These are phyloP conservation scores for Cirrhinus mrigala DNA, from an alignment of 2,797 vertebrate species.

Conservation along the genomic window DNA sequence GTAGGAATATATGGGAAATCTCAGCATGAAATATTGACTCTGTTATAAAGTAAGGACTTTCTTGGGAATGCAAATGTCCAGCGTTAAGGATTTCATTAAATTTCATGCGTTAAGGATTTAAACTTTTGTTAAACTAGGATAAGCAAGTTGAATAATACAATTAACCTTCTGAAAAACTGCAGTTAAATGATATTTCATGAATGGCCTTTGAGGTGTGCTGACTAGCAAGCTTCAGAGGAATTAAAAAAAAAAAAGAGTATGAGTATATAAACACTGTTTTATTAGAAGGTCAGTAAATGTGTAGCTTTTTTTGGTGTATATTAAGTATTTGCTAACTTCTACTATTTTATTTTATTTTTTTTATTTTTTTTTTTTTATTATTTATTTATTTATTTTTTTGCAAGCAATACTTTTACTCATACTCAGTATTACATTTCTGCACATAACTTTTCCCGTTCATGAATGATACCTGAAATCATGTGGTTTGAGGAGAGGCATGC, in stretches of 20 bases:
- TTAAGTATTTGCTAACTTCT: background rate
- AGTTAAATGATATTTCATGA: background rate
- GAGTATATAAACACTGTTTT: background rate
- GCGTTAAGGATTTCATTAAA: too few species aligned
- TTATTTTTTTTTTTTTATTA: too few species aligned
- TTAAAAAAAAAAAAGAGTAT: fast-evolving
- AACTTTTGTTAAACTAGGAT: background rate
- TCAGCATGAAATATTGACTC: constrained; percentile 5
- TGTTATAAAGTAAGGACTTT: constrained; percentile 2
- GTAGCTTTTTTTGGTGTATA: too few species aligned
- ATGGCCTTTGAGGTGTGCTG: background rate
- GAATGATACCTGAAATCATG: background rate
- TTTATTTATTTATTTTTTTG: background rate
- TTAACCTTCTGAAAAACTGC: constrained; percentile 6
- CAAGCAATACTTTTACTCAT: background rate
- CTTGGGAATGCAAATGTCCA: background rate
- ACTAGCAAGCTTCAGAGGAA: too few species aligned
- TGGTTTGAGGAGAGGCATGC: background rate
- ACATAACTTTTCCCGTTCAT: background rate
- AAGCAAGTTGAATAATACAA: background rate
- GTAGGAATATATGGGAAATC: background rate
- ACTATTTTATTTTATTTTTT: background rate
- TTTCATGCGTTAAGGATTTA: too few species aligned
- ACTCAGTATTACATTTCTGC: background rate
- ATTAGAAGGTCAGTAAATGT: background rate